Base-by-base conservation (phyloP, 2,797 vertebrate genomes). In the Hyperoplus immaculatus region DNA sequence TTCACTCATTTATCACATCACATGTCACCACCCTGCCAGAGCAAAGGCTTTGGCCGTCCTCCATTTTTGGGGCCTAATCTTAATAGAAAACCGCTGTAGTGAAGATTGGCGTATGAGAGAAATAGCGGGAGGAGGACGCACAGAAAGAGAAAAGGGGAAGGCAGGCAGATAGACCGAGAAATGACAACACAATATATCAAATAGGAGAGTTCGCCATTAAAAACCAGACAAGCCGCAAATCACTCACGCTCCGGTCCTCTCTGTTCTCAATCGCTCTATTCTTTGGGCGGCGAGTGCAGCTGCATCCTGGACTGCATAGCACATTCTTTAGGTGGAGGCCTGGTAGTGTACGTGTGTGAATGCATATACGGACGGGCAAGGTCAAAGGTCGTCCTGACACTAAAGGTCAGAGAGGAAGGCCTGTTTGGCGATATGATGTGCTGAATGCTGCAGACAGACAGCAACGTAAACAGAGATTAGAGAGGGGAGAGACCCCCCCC, bases 381-480 rank as follows among this genome's bases (percentile, higher is more conserved):
- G 80, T 85, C 75, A 88, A 69, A 87, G 86, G 89, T 86, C 74
- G 71, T 58, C 51, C 49, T 77, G 84, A 72, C 72, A 78, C 45
- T 45, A 62, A 76, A 87, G 88, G 89, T 92, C 89, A 91, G 53
- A 81, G 77, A 87, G 87, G 90, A 91, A 86, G 83, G 65, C 36
- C 54, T 36, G 75, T 78, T 83, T 76, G 50, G 47, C 42, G 55
- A 81, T 75, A 68, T 43, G 54, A 85, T 59, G 41, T 71, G 58
- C 29, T 74, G 83, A 90, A 89, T 81, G 83, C 62, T 53, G 2
- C 1, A 69, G 75, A 83, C 83, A 88, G 89, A 86, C 83, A 57
- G 83, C 80, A 90, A 65, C 41, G 16, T 86, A 90, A 92, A 92
- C 87, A 90, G 71, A 91, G 90, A 92, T 92, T 87, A 88, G 71